Evolutionary conservation across 2,888 invertebrate species (phyloP).

Genomic region (Balanococcus diminutus): DNA sequence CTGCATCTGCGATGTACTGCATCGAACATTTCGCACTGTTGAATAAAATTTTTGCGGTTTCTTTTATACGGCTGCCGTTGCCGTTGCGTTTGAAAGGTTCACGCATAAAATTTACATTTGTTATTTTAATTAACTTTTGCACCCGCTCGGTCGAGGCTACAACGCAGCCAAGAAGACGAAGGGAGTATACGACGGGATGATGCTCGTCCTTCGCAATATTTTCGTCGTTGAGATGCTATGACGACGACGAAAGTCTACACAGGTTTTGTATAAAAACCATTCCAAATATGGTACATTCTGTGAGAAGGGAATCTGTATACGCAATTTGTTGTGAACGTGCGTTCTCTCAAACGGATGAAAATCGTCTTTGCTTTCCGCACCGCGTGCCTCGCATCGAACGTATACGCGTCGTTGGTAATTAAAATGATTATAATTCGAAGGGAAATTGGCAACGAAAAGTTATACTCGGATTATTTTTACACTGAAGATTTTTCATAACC

Average conservation of each 20-base stretch:
- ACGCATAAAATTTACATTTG: constrained; percentile 40
- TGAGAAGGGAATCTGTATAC: background rate
- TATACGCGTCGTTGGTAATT: background rate
- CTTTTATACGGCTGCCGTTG: background rate
- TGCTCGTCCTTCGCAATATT: constrained; percentile 21
- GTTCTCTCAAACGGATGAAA: constrained; percentile 28
- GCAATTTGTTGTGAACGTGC: constrained; percentile 13
- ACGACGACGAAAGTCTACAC: background rate
- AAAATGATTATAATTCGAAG: constrained; percentile 29
- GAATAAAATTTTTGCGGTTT: constrained; percentile 29
- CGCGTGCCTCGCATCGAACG: background rate
- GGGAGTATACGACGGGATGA: background rate
- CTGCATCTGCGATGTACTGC: background rate
- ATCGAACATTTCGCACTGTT: background rate
- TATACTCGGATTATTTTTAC: constrained; percentile 21
- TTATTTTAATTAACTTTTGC: constrained; percentile 30
- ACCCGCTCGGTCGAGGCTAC: background rate
- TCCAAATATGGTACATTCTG: constrained; percentile 26
- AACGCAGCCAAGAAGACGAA: background rate
- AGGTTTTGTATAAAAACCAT: background rate
- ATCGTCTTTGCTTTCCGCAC: constrained; percentile 13
- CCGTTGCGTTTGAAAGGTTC: constrained; percentile 25
- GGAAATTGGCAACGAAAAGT: constrained; percentile 33
- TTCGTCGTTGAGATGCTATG: background rate
- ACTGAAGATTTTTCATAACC: constrained; percentile 18